Base-by-base conservation (phyloP, 30 jellyfish, hydroid and myxozoan species). In the Nemopilema nomurai region DNA sequence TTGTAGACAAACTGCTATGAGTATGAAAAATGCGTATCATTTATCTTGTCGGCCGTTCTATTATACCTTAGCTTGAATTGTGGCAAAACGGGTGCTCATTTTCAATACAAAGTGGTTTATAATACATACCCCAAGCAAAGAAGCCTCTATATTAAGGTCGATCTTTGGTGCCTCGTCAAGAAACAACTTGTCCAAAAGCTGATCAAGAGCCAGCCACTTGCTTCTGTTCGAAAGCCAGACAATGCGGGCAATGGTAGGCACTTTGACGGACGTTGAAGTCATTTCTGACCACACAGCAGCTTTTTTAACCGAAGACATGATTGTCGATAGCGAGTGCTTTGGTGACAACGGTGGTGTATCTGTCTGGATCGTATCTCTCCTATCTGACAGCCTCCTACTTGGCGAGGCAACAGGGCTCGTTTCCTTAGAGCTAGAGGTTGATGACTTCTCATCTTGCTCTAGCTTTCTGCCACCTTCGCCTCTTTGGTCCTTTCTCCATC, bases 201-300 rank as follows among this genome's bases (percentile, higher is more conserved):
- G 92, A 83, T 83, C 92, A 26, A 83, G 86, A 4, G 92, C 92
- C 16, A 70, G 51, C 92, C 92, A 83, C 62, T 72, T 83, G 62
- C 92, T 85, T 25, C 66, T 71, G 49, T 68, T 52, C 18, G 92
- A 86, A 16, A 83, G 85, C 92, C 92, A 83, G 29, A 83, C 83
- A 33, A 83, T 65, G 0, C 92, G 84, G 0, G 92, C 86, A 19
- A 83, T 85, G 8, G 82, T 76, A 7, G 92, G 92, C 1, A 83
- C 92, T 32, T 83, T 71, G 63, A 83, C 63, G 1, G 92, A 32
- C 13, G 90, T 67, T 63, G 80, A 8, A 19, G 92, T 68, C 63
- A 83, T 71, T 68, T 83, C 92, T 16, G 86, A 71, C 92, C 92
- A 83, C 1, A 80, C 74, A 18, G 86, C 62, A 26, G 92, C 92